A percentile compares a stretch with the other conserved stretches of the same genome.
phyloP scores from a whole-genome alignment of 2,113 vertebrate genomes.

The Prolemur simus region DNA sequence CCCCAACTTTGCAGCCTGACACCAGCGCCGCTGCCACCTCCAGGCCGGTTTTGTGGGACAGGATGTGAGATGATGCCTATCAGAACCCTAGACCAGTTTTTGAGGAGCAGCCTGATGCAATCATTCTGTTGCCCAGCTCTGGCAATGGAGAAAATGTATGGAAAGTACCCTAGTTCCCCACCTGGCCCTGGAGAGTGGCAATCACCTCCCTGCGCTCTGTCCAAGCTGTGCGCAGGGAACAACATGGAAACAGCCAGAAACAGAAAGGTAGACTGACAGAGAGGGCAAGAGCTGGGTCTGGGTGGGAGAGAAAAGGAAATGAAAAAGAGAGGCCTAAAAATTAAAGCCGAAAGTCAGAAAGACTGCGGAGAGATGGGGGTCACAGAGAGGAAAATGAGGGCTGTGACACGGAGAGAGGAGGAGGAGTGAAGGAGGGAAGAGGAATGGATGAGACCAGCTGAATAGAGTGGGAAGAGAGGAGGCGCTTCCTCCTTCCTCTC shows the following conservation, averaged over 20 bases:
- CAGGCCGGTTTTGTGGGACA: neutral
- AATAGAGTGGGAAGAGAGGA: neutral
- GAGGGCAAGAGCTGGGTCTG: neutral
- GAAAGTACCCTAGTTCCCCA: neutral
- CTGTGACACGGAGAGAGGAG: neutral
- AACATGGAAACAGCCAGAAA: neutral
- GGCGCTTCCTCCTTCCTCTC: neutral
- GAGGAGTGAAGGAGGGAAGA: neutral
- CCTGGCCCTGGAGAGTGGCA: neutral
- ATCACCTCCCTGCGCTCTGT: neutral
- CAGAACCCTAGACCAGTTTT: neutral
- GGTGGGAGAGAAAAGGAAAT: neutral
- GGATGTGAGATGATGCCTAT: neutral
- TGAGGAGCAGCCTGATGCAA: neutral
- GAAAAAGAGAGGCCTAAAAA: neutral
- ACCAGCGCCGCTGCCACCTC: neutral
- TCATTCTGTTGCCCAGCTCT: neutral
- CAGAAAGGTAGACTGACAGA: neutral
- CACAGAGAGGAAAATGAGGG: neutral
- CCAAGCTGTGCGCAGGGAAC: neutral
- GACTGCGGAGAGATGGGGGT: neutral
- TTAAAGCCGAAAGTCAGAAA: neutral
- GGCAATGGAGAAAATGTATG: neutral
- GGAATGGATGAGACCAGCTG: neutral
- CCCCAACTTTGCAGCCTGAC: neutral